Conservation (phyloP, 2,888 invertebrate species). For the Psylliodes chrysocephalus region DNA sequence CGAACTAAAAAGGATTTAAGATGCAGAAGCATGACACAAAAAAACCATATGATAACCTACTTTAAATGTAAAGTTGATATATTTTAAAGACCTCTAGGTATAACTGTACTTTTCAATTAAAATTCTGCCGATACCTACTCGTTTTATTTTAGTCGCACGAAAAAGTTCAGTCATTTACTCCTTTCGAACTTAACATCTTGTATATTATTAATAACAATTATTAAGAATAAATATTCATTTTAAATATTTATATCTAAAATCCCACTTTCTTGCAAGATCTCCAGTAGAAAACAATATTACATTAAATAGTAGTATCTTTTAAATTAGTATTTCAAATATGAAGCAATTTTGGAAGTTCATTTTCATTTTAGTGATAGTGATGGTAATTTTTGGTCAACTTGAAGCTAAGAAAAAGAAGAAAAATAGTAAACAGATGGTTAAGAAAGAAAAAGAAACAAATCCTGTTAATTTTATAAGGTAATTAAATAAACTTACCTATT, state of each 20-base stretch:
- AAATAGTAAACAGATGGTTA: constrained; percentile 47
- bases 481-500: not conserved
- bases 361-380: constrained; percentile 18
- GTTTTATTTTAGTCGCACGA: constrained; percentile 9
- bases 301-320: not conserved
- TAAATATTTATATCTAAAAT: not conserved
- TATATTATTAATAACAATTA: constrained; percentile 23
- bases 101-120: constrained; percentile 33
- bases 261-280: not conserved
- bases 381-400: constrained; percentile 30
- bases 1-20: too few species aligned
- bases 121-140: constrained; percentile 31
- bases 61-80: constrained; percentile 1
- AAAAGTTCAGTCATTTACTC: constrained; percentile 23
- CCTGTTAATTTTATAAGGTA: constrained; percentile 57
- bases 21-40: too few species aligned
- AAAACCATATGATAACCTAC: constrained; percentile 27
- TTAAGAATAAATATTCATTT: constrained; percentile 9
- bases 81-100: constrained; percentile 3
- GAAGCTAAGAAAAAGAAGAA: constrained; percentile 45
- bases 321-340: constrained; percentile 20
- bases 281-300: not conserved
- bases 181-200: constrained; percentile 20
- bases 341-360: constrained; percentile 12
- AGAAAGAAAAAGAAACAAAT: constrained; percentile 56